A percentile compares a stretch with the other conserved stretches of the same genome.
Evolutionary conservation across 2,113 vertebrate genomes (phyloP).

Genomic region (Sciurus niger): DNA sequence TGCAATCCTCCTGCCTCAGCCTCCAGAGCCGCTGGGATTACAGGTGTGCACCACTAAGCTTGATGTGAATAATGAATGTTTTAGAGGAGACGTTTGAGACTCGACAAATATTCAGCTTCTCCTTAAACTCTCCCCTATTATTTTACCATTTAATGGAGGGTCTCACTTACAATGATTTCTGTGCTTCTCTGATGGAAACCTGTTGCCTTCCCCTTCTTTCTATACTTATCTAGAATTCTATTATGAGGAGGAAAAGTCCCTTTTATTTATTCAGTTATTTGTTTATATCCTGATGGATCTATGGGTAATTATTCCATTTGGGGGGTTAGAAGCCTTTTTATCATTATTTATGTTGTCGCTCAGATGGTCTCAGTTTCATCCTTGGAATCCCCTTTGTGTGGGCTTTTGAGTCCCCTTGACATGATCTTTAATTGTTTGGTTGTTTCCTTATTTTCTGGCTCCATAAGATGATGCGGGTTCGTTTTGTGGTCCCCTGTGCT

Average conservation of each 20-base stretch:
- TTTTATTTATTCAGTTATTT: neutral
- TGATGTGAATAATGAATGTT: neutral
- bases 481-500: neutral
- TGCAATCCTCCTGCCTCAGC: too few species aligned
- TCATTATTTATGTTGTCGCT: too few species aligned
- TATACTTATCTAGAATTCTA: neutral
- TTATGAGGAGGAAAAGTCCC: neutral
- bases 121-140: neutral
- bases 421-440: neutral
- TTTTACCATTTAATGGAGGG: neutral
- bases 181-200: neutral
- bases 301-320: neutral
- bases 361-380: accelerated
- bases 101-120: neutral
- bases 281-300: neutral
- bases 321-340: neutral
- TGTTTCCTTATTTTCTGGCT: neutral
- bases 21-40: too few species aligned
- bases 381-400: accelerated
- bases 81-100: neutral
- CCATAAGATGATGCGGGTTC: neutral
- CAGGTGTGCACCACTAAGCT: accelerated
- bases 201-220: neutral
- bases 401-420: too few species aligned
- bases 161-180: neutral